These are phyloP conservation scores for Ophioninae sp. DNA, from an alignment of 2,888 invertebrate species.

Conservation along the genomic window DNA sequence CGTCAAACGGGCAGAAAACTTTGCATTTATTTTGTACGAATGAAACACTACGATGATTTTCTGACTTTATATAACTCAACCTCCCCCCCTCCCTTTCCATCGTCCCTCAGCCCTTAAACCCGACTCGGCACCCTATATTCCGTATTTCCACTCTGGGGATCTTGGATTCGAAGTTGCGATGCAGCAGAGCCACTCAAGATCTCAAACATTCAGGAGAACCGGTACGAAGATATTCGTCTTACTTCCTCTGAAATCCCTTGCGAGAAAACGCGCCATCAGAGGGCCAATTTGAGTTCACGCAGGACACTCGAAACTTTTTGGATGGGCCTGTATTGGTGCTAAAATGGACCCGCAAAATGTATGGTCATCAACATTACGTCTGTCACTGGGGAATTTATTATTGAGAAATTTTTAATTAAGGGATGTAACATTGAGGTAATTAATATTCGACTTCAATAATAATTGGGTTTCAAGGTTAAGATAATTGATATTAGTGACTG, in stretches of 20 bases:
- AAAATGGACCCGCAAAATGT: no score
- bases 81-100: background rate
- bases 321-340: background rate
- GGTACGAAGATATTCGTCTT: background rate
- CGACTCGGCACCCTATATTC: slow-evolving; percentile 14
- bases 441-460: no score
- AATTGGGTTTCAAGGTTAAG: no score
- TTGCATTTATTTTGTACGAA: background rate
- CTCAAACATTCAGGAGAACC: slow-evolving; percentile 70
- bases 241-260: background rate
- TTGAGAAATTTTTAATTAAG: no score
- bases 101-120: no score
- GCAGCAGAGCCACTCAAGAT: slow-evolving; percentile 65
- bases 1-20: background rate
- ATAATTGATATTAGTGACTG: no score
- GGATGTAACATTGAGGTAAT: no score
- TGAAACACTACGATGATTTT: slow-evolving; percentile 28
- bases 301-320: background rate
- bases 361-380: no score
- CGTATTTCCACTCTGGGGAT: slow-evolving; percentile 7
- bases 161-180: slow-evolving; percentile 45
- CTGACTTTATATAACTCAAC: slow-evolving; percentile 36
- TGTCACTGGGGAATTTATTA: no score
- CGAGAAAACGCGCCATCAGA: slow-evolving; percentile 4
- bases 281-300: background rate